These are phyloP conservation scores for Todiramphus saurophagus DNA, from an alignment of 2,113 vertebrate genomes.

Conservation along the genomic window DNA sequence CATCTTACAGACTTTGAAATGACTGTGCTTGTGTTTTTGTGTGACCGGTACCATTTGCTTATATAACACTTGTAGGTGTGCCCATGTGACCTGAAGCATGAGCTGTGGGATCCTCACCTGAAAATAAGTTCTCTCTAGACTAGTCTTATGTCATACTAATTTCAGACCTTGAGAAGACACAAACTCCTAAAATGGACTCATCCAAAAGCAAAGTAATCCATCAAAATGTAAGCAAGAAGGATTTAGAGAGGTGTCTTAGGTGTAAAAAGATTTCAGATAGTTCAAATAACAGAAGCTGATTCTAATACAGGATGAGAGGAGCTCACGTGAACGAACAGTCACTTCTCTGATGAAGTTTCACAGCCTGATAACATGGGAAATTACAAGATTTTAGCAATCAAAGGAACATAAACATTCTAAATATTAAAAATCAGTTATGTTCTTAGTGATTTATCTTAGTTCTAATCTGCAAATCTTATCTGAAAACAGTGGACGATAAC, in stretches of 20 bases:
- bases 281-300: neutral
- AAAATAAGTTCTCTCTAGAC: neutral
- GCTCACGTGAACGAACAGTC: neutral
- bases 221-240: neutral
- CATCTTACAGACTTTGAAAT: neutral
- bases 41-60: neutral
- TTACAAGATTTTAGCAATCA: neutral
- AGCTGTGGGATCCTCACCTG: neutral
- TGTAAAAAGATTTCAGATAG: neutral
- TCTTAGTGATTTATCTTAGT: neutral
- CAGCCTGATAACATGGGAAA: neutral
- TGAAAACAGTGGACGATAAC: constrained; percentile 5
- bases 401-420: neutral
- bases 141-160: neutral
- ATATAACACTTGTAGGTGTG: neutral
- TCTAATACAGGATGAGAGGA: neutral
- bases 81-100: neutral
- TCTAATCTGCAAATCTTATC: neutral
- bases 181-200: neutral
- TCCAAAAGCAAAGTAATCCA: neutral
- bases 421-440: neutral
- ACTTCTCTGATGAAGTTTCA: neutral
- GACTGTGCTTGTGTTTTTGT: fast-evolving
- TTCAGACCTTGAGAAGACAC: neutral
- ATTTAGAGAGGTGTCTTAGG: neutral